Evolutionary conservation across 2,888 invertebrate species (phyloP).

Genomic region (Antitype chi): DNA sequence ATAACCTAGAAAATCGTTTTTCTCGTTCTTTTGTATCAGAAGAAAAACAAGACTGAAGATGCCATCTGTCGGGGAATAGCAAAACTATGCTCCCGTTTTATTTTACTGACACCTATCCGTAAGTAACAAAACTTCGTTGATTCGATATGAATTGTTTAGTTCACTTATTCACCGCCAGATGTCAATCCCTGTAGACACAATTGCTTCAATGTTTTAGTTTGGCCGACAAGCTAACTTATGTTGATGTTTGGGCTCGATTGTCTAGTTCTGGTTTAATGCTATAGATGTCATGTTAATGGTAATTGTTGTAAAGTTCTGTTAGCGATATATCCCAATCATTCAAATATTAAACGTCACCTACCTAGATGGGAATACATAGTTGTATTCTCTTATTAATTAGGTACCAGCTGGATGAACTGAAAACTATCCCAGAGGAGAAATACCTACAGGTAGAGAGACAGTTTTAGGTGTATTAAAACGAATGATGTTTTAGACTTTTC

Average conservation of each 20-base stretch:
- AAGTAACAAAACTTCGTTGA: neutral
- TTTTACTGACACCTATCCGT: conserved; percentile 25
- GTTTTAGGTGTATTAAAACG: neutral
- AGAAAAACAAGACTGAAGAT: neutral
- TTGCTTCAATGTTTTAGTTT: neutral
- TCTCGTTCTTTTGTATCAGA: neutral
- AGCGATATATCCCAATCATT: neutral
- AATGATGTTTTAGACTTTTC: neutral
- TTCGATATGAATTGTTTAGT: neutral
- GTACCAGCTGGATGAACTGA: neutral
- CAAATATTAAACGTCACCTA: neutral
- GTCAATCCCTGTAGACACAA: neutral
- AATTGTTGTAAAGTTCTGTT: neutral
- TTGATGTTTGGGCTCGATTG: neutral
- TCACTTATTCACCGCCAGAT: conserved; percentile 31
- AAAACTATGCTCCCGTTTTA: neutral
- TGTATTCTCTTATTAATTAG: neutral
- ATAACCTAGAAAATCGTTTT: neutral
- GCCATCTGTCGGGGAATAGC: conserved; percentile 41
- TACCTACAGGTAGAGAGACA: neutral
- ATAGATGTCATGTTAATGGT: conserved; percentile 21
- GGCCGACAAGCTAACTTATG: neutral
- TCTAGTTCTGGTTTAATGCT: conserved; percentile 13
- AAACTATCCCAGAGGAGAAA: neutral
- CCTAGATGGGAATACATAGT: neutral